Evolutionary conservation across 2,113 vertebrate genomes (phyloP).

Genomic region (Cyanoramphus novaezelandiae): DNA sequence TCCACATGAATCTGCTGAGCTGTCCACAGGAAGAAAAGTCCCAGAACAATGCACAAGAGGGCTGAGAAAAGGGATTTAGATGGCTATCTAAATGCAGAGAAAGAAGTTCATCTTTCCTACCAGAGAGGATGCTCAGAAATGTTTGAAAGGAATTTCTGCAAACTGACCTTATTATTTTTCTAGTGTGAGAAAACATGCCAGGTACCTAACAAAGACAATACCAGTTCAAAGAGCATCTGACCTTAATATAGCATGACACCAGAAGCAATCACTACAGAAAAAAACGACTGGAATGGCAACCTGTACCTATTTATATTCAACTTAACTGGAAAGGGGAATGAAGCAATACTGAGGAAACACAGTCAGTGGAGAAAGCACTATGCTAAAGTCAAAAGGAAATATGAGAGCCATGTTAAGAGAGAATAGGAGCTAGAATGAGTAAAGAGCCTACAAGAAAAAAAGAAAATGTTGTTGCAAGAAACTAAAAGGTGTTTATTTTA

Average conservation of each 20-base stretch:
- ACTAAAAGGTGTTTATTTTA: background rate
- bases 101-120: background rate
- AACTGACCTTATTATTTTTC: conserved; percentile 2
- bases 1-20: conserved; percentile 59
- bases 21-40: conserved; percentile 62
- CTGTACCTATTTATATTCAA: conserved; percentile 1
- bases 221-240: background rate
- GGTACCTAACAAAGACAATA: background rate
- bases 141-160: conserved; percentile 34
- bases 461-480: background rate
- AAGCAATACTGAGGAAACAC: conserved; percentile 8
- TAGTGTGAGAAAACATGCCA: background rate
- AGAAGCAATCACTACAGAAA: background rate
- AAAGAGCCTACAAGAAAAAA: background rate
- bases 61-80: conserved; percentile 45
- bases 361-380: background rate
- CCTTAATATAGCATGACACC: background rate
- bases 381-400: background rate
- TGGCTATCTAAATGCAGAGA: background rate
- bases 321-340: background rate
- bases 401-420: background rate
- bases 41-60: conserved; percentile 57
- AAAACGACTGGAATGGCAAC: background rate
- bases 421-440: background rate
- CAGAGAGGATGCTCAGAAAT: background rate